These are phyloP conservation scores for Carterocephalus palaemon DNA, from an alignment of 2,888 invertebrate genomes.

Conservation along the genomic window DNA sequence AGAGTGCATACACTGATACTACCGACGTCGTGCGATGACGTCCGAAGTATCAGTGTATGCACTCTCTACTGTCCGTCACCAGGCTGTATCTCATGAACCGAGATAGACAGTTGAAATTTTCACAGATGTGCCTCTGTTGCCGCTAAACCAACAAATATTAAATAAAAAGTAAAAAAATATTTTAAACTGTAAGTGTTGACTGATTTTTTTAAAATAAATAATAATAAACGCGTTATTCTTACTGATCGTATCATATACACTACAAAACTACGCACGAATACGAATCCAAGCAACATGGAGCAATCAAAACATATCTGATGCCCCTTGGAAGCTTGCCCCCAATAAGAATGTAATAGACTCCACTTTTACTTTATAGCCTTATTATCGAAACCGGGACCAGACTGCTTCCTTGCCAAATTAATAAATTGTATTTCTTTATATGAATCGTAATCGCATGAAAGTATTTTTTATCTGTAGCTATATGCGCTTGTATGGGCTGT, in stretches of 20 bases:
- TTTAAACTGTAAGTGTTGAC: too few relatives aligned
- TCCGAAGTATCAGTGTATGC: too few relatives aligned
- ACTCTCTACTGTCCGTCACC: too few relatives aligned
- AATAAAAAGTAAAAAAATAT: neutral
- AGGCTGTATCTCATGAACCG: too few relatives aligned
- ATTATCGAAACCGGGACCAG: constrained; percentile 22
- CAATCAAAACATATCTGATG: constrained; percentile 9
- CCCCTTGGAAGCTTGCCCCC: constrained; percentile 19
- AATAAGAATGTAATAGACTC: constrained; percentile 23
- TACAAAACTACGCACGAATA: neutral
- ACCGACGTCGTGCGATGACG: too few relatives aligned
- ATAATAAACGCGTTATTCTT: too few relatives aligned
- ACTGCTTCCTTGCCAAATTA: constrained; percentile 23
- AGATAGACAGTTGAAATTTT: too few relatives aligned
- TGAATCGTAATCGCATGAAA: constrained; percentile 19
- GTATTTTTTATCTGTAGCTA: constrained; percentile 12
- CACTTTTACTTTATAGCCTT: constrained; percentile 20
- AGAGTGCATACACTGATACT: too few relatives aligned
- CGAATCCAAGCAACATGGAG: neutral
- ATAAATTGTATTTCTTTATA: constrained; percentile 20
- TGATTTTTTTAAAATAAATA: too few relatives aligned
- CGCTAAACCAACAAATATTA: too few relatives aligned
- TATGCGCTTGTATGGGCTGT: neutral
- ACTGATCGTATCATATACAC: neutral
- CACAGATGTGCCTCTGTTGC: too few relatives aligned